These are phyloP conservation scores for Anneissia japonica DNA, from an alignment of 35 echinoderm and acorn worm genomes.

Conservation along the genomic window DNA sequence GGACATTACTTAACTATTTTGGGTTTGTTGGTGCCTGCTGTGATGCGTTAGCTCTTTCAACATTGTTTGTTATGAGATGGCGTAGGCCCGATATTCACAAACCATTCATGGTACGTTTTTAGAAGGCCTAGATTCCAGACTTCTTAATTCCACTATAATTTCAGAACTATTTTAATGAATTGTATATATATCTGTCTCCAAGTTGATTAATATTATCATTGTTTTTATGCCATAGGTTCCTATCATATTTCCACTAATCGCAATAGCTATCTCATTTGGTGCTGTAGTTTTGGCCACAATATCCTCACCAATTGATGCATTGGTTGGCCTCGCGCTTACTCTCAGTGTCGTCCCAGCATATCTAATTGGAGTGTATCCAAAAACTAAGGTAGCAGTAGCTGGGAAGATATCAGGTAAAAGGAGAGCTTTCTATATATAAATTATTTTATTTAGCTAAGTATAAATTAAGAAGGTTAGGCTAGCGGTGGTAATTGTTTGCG, in stretches of 20 bases:
- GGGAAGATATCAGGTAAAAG: not conserved
- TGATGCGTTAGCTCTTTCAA: not conserved
- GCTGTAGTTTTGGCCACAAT: not conserved
- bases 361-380: not conserved
- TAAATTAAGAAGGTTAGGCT: too few relatives aligned
- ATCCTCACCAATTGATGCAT: not conserved
- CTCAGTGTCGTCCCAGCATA: not conserved
- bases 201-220: not conserved
- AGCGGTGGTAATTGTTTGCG: too few relatives aligned
- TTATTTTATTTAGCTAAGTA: too few relatives aligned
- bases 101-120: not conserved
- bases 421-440: too few relatives aligned
- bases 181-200: too few relatives aligned
- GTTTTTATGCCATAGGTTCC: not conserved
- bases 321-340: not conserved
- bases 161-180: too few relatives aligned
- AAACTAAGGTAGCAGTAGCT: not conserved
- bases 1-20: not conserved
- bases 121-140: not conserved
- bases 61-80: not conserved
- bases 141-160: too few relatives aligned
- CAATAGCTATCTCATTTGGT: not conserved
- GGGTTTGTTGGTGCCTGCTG: not conserved
- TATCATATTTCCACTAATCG: not conserved
- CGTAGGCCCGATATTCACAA: not conserved